These are phyloP conservation scores for Cheilosia soror DNA, from an alignment of 2,888 invertebrate genomes.

Conservation along the genomic window DNA sequence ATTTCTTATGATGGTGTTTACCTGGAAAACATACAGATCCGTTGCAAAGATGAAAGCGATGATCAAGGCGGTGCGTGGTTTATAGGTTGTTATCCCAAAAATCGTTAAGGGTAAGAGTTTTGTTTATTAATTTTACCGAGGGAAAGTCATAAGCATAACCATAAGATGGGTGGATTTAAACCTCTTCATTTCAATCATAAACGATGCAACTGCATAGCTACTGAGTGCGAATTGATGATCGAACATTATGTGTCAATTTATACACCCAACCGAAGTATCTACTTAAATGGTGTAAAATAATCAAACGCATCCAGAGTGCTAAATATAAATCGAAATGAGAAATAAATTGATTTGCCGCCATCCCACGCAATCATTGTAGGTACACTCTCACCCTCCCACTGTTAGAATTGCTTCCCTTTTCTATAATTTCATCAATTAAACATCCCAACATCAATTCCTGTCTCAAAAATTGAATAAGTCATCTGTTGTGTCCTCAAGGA, in stretches of 20 bases:
- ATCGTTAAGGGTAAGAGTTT: conserved; percentile 1
- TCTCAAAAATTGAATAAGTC: conserved; percentile 16
- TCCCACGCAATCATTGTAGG: too few relatives aligned
- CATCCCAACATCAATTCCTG: not conserved
- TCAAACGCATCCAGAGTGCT: too few relatives aligned
- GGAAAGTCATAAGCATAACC: not conserved
- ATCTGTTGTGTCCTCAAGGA: conserved; percentile 24
- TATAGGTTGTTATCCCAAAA: not conserved
- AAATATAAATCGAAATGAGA: too few relatives aligned
- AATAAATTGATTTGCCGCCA: too few relatives aligned
- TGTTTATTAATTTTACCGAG: conserved; percentile 2
- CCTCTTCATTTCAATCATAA: too few relatives aligned
- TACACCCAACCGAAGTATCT: too few relatives aligned
- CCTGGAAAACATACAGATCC: conserved; percentile 39
- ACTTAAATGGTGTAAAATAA: too few relatives aligned
- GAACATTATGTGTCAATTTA: too few relatives aligned
- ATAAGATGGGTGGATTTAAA: not conserved
- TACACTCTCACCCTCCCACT: too few relatives aligned
- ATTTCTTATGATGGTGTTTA: conserved; percentile 30
- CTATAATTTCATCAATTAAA: not conserved
- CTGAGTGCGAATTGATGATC: too few relatives aligned
- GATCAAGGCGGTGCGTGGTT: conserved; percentile 26
- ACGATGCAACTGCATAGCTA: not conserved
- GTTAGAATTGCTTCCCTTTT: too few relatives aligned
- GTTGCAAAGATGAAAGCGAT: not conserved